These are phyloP conservation scores for Ricordea florida DNA, from an alignment of 92 coral and sea anemone genomes.

Conservation along the genomic window DNA sequence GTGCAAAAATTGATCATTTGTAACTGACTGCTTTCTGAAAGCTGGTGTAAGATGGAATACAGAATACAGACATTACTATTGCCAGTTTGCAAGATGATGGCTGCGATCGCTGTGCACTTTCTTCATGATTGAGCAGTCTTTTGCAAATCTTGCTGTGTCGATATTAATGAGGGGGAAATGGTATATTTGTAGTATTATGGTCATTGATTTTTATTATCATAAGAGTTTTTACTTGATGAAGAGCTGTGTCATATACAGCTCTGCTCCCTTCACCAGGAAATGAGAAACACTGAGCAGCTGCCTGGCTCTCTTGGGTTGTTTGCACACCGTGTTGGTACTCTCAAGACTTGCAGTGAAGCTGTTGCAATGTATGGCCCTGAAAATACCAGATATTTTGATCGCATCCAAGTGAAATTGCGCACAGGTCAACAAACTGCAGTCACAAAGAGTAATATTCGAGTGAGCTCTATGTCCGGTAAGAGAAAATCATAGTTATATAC, in stretches of 20 bases:
- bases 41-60: no score
- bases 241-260: slow-evolving; percentile 27
- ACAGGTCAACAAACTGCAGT: slow-evolving; percentile 30
- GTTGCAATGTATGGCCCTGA: slow-evolving; percentile 26
- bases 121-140: background rate
- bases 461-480: slow-evolving; percentile 1
- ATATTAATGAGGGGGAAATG: background rate
- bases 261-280: slow-evolving; percentile 37
- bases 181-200: background rate
- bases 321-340: background rate
- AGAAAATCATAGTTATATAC: background rate
- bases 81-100: no score
- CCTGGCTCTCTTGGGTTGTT: slow-evolving; percentile 33
- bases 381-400: slow-evolving; percentile 7
- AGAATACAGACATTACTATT: no score
- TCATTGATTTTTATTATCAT: background rate
- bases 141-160: background rate
- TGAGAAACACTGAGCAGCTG: slow-evolving; percentile 38
- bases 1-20: no score
- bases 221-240: slow-evolving; percentile 30
- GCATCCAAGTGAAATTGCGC: slow-evolving; percentile 18
- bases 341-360: slow-evolving; percentile 16
- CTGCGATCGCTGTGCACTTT: background rate
- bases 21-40: no score
- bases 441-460: slow-evolving; percentile 19